Conservation (phyloP, 2,797 vertebrate genomes). For the Prunella strophiata region DNA sequence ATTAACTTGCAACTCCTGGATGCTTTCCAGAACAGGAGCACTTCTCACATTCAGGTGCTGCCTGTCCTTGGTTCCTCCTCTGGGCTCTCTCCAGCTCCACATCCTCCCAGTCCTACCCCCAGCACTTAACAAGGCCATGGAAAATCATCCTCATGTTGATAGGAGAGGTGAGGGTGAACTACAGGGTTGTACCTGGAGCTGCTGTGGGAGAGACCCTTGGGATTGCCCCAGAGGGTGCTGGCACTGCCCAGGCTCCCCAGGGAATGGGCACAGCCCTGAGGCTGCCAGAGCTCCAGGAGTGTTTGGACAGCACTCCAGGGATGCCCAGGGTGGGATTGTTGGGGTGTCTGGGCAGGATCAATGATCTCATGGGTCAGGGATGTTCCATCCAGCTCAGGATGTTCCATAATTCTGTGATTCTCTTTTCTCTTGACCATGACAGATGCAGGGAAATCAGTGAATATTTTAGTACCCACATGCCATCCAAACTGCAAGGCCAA, state of each 20-base stretch:
- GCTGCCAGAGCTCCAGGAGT: not conserved
- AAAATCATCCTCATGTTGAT: fast-evolving
- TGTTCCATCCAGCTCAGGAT: not conserved
- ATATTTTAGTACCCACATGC: not conserved
- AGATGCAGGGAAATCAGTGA: not conserved
- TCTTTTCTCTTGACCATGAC: not conserved
- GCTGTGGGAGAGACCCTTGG: not conserved
- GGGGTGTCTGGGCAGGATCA: not conserved
- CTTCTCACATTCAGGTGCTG: too few relatives aligned
- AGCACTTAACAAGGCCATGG: not conserved
- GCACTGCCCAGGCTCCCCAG: not conserved
- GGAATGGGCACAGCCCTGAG: not conserved
- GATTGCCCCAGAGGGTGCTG: not conserved
- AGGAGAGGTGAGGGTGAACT: not conserved
- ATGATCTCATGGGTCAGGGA: not conserved
- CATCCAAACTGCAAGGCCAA: not conserved
- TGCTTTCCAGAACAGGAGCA: not conserved
- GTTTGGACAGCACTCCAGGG: fast-evolving
- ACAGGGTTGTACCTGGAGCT: fast-evolving
- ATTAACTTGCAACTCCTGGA: not conserved
- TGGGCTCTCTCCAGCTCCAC: not conserved
- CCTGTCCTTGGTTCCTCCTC: not conserved
- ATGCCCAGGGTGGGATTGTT: not conserved
- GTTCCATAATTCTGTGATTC: not conserved
- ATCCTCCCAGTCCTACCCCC: not conserved